Base-by-base conservation (phyloP, 2,113 vertebrate species). In the Cynocephalus volans region DNA sequence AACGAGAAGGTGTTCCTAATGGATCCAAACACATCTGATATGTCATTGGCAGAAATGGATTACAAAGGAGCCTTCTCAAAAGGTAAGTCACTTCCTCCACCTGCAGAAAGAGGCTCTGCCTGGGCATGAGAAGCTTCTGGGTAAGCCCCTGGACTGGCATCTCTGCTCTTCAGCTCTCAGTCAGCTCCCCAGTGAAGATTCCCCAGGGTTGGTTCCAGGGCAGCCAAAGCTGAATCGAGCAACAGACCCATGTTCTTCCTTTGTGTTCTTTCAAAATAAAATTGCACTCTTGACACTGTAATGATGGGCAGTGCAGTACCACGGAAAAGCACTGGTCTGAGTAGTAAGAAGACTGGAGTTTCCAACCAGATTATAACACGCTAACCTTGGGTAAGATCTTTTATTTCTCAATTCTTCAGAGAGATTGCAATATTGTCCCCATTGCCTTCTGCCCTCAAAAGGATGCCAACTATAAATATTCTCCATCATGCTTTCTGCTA, bases 41-140 rank as follows among this genome's bases (percentile, higher is more conserved):
- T 99, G 98, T 99, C 99, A 0, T 98, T 99, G 98, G 99, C 99
- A 62, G 99, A 99, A 98, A 99, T 99, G 99, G 99, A 99, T 98
- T 99, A 99, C 98, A 99, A 99, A 98, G 99, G 99, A 83, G 99
- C 99, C 1, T 99, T 99, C 97, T 99, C 99, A 28, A 99, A 99
- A 98, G 99, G 99, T 99, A 98, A 10, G 97, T 33, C 24, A 3
- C 36, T n/a, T 81, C 50, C 6, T 85, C 67, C 0, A 6, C 54
- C 70, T 80, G 8, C 23, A 60, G 90, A 72, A 28, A 58, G 82
- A 26, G 62, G 31, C 28, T 41, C 8, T 26, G 11, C 31, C 50
- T 77, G 23, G 28, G 33, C 12, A 21, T 64, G 48, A 90, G 89
- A 80, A 50, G 13, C 21, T 70, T 54, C 33, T 3, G 3, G 4